Conservation (phyloP, 2,113 vertebrate genomes). For the Nothocercus nigrocapillus region DNA sequence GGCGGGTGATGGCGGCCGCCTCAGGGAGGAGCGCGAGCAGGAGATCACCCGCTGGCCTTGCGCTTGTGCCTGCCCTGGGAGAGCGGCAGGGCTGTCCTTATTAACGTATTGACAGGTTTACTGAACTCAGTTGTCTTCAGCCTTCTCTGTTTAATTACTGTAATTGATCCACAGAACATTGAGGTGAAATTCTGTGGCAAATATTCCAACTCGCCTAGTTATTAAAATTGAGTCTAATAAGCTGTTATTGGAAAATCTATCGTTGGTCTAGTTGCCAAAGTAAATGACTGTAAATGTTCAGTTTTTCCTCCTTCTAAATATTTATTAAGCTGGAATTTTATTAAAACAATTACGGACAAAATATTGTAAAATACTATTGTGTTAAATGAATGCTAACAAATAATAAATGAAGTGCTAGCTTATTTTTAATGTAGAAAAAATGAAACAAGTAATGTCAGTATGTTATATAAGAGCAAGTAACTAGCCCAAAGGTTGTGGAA, state of each 20-base stretch:
- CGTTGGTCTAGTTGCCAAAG: background rate
- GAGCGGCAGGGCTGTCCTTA: background rate
- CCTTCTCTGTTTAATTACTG: constrained; percentile 36
- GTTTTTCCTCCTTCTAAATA: background rate
- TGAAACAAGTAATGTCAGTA: background rate
- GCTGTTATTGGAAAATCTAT: background rate
- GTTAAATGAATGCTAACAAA: background rate
- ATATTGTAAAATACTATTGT: background rate
- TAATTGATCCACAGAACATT: constrained; percentile 19
- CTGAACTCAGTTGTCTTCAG: constrained; percentile 17
- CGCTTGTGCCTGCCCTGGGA: background rate
- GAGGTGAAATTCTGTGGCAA: constrained; percentile 19
- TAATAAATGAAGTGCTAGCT: background rate
- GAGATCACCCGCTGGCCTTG: background rate
- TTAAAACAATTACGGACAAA: background rate
- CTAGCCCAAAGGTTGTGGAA: background rate
- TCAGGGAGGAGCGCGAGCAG: background rate
- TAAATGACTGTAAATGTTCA: background rate
- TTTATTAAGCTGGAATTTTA: background rate
- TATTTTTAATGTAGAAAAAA: background rate
- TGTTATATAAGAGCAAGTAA: background rate
- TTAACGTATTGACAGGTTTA: background rate
- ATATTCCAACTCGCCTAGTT: background rate
- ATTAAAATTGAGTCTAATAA: constrained; percentile 4
- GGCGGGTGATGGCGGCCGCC: background rate